These are phyloP conservation scores for Saccopteryx bilineata DNA, from an alignment of 2,113 vertebrate genomes.

Conservation along the genomic window DNA sequence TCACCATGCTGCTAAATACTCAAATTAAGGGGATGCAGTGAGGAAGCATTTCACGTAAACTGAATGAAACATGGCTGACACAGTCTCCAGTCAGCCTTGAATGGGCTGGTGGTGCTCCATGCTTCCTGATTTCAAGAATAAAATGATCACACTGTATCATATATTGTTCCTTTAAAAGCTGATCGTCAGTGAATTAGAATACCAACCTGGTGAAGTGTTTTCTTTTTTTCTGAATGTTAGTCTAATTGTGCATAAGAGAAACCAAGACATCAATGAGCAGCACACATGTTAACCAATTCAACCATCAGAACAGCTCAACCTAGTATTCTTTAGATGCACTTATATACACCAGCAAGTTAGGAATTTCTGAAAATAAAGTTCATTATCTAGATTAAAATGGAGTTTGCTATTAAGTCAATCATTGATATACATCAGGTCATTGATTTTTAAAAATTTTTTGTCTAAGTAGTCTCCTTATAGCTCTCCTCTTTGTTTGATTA, in stretches of 20 bases:
- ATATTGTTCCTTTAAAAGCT: background rate
- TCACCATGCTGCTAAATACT: slow-evolving; percentile 81
- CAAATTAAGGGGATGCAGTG: slow-evolving; percentile 78
- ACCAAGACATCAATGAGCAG: background rate
- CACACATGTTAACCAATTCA: background rate
- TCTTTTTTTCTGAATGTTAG: background rate
- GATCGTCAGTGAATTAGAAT: background rate
- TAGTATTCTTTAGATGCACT: background rate
- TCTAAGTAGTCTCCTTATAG: background rate
- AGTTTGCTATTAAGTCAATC: background rate
- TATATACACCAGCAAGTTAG: background rate
- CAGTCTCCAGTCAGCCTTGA: background rate
- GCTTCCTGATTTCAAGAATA: slow-evolving; percentile 24
- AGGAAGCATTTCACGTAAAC: slow-evolving; percentile 73
- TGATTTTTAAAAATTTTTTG: background rate
- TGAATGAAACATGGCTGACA: slow-evolving; percentile 79
- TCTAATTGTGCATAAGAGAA: background rate
- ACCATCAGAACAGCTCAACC: background rate
- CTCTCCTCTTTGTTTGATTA: background rate
- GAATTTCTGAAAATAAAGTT: background rate
- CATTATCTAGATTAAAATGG: background rate
- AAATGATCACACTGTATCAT: background rate
- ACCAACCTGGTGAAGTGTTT: background rate
- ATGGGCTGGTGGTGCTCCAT: too few relatives aligned
- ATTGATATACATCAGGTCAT: background rate